phyloP scores from a whole-genome alignment of 1,140 invertebrate genomes.

The Trypoxylus dichotomus region DNA sequence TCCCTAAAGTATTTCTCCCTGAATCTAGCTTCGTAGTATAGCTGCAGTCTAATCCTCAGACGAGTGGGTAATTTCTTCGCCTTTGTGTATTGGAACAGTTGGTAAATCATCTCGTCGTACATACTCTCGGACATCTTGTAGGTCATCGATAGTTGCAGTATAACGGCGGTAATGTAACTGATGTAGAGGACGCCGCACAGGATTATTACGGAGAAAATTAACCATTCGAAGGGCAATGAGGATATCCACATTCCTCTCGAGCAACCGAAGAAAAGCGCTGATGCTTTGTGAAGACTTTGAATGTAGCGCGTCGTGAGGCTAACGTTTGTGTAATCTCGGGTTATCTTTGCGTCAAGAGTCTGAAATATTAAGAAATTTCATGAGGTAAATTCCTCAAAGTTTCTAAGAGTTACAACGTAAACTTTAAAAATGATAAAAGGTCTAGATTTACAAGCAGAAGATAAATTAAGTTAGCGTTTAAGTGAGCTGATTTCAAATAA shows the following conservation, averaged over 20 bases:
- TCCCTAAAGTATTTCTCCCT: constrained; percentile 27
- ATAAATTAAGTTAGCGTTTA: too few relatives aligned
- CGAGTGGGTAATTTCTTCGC: constrained; percentile 6
- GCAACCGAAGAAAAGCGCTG: neutral
- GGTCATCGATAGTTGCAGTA: neutral
- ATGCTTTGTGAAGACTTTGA: constrained; percentile 1
- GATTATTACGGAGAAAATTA: constrained; percentile 2
- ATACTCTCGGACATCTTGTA: neutral
- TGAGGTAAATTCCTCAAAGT: too few relatives aligned
- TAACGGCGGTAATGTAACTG: constrained; percentile 16
- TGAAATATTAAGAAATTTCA: neutral
- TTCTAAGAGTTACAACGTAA: too few relatives aligned
- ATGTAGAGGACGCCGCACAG: neutral
- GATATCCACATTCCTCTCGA: constrained; percentile 10
- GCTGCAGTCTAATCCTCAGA: neutral
- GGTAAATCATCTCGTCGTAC: neutral
- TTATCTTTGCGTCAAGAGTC: neutral
- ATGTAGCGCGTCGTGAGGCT: neutral
- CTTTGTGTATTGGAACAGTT: neutral
- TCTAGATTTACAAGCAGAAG: too few relatives aligned
- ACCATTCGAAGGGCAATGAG: neutral
- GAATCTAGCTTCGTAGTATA: constrained; percentile 22
- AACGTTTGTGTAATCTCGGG: neutral
- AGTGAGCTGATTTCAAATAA: too few relatives aligned
- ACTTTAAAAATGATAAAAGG: too few relatives aligned